A percentile compares a stretch with the other conserved stretches of the same genome.
phyloP scores from a whole-genome alignment of 2,888 invertebrate genomes.

The Lagria hirta region DNA sequence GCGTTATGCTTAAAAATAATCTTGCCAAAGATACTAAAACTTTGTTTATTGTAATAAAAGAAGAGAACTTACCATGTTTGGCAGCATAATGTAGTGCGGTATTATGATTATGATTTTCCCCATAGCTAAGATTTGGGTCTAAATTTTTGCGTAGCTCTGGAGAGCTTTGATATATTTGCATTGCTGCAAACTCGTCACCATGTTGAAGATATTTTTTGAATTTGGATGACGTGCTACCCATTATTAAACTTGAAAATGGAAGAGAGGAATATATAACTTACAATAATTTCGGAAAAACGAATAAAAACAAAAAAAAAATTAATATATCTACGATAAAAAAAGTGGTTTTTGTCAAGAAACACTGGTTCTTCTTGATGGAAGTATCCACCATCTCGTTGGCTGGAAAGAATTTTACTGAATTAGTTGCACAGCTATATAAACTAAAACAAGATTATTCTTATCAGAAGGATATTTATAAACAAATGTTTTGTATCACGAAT shows the following conservation, averaged over 20 bases:
- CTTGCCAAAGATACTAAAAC: too few species aligned
- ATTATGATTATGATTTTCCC: slow-evolving; percentile 66
- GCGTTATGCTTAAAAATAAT: too few species aligned
- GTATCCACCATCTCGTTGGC: slow-evolving; percentile 39
- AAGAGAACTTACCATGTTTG: slow-evolving; percentile 64
- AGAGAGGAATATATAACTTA: background rate
- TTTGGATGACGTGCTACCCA: slow-evolving; percentile 70
- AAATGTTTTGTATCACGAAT: too few species aligned
- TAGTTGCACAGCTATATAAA: too few species aligned
- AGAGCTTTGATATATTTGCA: slow-evolving; percentile 65
- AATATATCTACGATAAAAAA: background rate
- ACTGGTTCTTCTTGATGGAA: slow-evolving; percentile 37
- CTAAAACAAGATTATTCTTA: too few species aligned
- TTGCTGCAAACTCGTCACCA: slow-evolving; percentile 70
- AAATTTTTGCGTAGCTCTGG: slow-evolving; percentile 65
- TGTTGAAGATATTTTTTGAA: slow-evolving; percentile 69
- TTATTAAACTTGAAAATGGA: too few species aligned
- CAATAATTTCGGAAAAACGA: too few species aligned
- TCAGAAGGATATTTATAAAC: too few species aligned
- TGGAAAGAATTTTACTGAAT: slow-evolving; percentile 28
- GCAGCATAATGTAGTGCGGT: slow-evolving; percentile 68
- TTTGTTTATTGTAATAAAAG: too few species aligned
- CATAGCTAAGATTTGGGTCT: slow-evolving; percentile 68
- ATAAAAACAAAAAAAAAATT: too few species aligned
- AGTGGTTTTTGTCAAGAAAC: slow-evolving; percentile 51